phyloP scores from a whole-genome alignment of 2,113 vertebrate genomes.

The Odontesthes bonariensis region DNA sequence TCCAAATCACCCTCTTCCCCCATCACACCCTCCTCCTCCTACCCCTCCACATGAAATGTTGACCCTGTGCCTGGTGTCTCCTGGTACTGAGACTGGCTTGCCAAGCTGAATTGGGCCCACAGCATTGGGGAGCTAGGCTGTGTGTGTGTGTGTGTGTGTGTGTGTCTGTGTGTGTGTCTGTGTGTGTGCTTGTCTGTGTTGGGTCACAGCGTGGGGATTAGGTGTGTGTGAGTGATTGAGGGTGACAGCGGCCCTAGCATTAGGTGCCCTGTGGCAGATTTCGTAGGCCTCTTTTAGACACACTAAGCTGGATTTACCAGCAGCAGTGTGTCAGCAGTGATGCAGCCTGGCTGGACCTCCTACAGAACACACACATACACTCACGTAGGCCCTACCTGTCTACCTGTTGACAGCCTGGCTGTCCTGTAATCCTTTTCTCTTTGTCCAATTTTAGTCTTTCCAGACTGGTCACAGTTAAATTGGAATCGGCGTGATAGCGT shows the following conservation, averaged over 20 bases:
- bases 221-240: constrained; percentile 84
- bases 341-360: constrained; percentile 75
- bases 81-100: constrained; percentile 70
- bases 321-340: constrained; percentile 82
- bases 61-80: constrained; percentile 76
- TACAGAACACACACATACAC: constrained; percentile 61
- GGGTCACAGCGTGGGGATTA: constrained; percentile 82
- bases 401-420: constrained; percentile 22
- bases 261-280: constrained; percentile 83
- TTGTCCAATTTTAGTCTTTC: background rate
- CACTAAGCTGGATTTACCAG: constrained; percentile 84
- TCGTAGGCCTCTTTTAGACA: constrained; percentile 82
- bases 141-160: constrained; percentile 42
- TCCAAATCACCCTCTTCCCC: constrained; percentile 1
- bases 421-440: constrained; percentile 2
- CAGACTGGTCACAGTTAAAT: background rate
- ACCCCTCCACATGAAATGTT: constrained; percentile 47
- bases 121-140: constrained; percentile 33
- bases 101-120: constrained; percentile 59
- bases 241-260: constrained; percentile 83
- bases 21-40: constrained; percentile 12
- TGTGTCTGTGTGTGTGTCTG: constrained; percentile 55
- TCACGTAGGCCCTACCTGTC: constrained; percentile 34
- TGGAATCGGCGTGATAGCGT: too few relatives aligned
- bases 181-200: constrained; percentile 53